A percentile compares a stretch with the other conserved stretches of the same genome.
Evolutionary conservation across 2,113 vertebrate genomes (phyloP).

Genomic region (Amphilophus citrinellus): DNA sequence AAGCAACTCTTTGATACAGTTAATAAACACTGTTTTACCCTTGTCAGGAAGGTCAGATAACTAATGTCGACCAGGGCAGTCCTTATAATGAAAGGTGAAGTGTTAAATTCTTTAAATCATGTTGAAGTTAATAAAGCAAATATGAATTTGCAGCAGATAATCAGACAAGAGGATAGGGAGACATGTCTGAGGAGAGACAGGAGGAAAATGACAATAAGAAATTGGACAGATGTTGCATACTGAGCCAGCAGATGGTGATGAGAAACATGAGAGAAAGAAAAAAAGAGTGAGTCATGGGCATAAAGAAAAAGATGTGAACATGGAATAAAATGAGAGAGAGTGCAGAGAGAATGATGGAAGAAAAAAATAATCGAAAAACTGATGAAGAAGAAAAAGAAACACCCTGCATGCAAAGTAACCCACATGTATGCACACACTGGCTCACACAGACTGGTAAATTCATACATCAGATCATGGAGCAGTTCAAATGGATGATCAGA

Average conservation of each 20-base stretch:
- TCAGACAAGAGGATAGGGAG: not conserved
- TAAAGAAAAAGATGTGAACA: not conserved
- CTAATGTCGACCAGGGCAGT: not conserved
- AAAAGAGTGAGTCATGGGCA: not conserved
- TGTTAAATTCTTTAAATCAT: not conserved
- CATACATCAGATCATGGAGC: constrained; percentile 45
- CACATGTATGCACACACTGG: not conserved
- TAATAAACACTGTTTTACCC: too few relatives aligned
- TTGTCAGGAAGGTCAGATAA: too few relatives aligned
- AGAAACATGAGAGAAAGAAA: not conserved
- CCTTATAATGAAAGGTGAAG: not conserved
- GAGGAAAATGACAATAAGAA: not conserved
- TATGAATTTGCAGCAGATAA: not conserved
- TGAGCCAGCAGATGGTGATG: constrained; percentile 48
- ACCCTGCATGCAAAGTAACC: not conserved
- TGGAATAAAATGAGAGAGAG: not conserved
- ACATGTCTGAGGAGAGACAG: not conserved
- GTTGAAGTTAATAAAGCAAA: not conserved
- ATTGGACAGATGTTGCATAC: constrained; percentile 43
- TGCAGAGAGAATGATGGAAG: not conserved
- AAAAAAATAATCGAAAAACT: not conserved
- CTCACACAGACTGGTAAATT: not conserved
- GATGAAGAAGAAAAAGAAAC: not conserved
- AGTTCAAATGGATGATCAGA: constrained; percentile 49
- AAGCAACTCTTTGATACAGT: too few relatives aligned